Conservation (phyloP, 2,797 vertebrate genomes). For the Peromyscus melanophrys region DNA sequence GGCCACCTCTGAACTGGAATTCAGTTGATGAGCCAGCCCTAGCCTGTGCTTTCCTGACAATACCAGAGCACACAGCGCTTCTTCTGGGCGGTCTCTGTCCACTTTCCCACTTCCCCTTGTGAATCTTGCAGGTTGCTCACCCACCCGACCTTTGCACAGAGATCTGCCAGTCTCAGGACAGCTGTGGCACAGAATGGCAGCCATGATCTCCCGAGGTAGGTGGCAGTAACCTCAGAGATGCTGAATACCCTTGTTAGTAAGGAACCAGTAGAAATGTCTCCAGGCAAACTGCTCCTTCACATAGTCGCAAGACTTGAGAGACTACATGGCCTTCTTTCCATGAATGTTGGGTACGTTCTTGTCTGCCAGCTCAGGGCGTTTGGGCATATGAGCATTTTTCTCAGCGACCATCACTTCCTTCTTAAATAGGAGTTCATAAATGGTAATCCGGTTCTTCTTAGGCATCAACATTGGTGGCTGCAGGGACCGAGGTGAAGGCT, state of each 20-base stretch:
- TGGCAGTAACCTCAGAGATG: constrained; percentile 98
- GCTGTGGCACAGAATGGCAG: constrained; percentile 96
- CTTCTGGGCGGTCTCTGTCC: background rate
- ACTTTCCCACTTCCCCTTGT: background rate
- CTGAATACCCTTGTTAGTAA: constrained; percentile 99
- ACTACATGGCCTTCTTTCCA: constrained; percentile 99
- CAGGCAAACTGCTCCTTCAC: constrained; percentile 99
- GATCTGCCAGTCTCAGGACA: constrained; percentile 97
- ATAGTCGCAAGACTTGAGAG: constrained; percentile 95
- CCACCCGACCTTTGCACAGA: constrained; percentile 94
- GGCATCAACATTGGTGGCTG: background rate
- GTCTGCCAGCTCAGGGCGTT: constrained; percentile 97
- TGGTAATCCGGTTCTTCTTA: background rate
- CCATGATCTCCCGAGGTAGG: constrained; percentile 97
- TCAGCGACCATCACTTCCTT: background rate
- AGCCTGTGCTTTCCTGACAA: background rate
- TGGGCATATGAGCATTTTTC: constrained; percentile 71
- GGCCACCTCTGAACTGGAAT: background rate
- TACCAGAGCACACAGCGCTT: background rate
- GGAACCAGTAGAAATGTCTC: constrained; percentile 99
- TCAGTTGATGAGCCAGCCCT: background rate
- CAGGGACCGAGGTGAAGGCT: background rate
- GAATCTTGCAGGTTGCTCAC: background rate
- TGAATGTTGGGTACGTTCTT: constrained; percentile 96
- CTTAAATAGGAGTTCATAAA: background rate